Evolutionary conservation across 2,113 vertebrate genomes (phyloP).

Genomic region (Cricetomys ansorgei): DNA sequence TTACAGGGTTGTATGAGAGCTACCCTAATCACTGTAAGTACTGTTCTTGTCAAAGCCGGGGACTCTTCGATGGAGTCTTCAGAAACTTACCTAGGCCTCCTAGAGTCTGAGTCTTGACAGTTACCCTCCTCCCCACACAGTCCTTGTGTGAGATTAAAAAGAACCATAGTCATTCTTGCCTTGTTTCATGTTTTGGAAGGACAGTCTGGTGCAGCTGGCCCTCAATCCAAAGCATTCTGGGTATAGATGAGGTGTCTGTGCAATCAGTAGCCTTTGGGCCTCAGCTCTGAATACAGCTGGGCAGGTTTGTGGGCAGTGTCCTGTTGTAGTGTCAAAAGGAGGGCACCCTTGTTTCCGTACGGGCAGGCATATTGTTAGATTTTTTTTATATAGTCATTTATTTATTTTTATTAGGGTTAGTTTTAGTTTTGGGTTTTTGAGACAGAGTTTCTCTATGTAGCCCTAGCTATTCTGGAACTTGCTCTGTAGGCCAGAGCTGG

Average conservation of each 20-base stretch:
- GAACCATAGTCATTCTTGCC: not conserved
- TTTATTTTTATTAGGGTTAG: no score
- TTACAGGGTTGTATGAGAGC: not conserved
- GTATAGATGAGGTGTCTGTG: not conserved
- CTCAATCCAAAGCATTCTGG: not conserved
- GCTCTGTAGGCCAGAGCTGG: no score
- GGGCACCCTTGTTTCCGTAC: not conserved
- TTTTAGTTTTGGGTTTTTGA: no score
- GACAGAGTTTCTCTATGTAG: no score
- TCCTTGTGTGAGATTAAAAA: not conserved
- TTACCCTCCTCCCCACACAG: not conserved
- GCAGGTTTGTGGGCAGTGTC: not conserved
- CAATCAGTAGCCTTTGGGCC: rapidly evolving
- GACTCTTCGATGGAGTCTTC: not conserved
- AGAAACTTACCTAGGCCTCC: not conserved
- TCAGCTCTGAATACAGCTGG: not conserved
- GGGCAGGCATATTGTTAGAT: not conserved
- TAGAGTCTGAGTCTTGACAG: not conserved
- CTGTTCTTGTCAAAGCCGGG: not conserved
- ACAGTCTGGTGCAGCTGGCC: not conserved
- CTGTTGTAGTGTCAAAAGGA: no score
- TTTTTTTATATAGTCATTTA: not conserved
- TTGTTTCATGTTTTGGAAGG: not conserved
- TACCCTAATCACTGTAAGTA: not conserved
- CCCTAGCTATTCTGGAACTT: no score